These are phyloP conservation scores for Cotesia congregata DNA, from an alignment of 2,888 invertebrate species.

Conservation along the genomic window DNA sequence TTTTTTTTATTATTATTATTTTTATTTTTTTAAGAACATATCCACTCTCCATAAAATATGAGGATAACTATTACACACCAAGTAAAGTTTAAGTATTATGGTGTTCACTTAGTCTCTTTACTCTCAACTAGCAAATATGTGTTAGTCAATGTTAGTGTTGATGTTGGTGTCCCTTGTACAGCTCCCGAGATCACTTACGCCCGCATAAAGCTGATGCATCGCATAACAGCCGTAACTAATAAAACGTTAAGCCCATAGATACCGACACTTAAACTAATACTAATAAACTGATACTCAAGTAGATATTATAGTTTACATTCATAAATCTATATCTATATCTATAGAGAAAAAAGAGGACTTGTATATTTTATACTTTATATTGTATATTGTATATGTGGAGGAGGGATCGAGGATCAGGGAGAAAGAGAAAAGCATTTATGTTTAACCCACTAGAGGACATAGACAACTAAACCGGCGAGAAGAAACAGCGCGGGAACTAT, in stretches of 20 bases:
- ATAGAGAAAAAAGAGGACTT: too few relatives aligned
- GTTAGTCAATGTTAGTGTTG: neutral
- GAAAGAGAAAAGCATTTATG: constrained; percentile 32
- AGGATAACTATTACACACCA: neutral
- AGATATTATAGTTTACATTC: neutral
- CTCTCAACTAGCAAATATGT: constrained; percentile 27
- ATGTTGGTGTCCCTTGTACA: constrained; percentile 51
- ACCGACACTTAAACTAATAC: neutral
- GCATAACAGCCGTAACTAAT: constrained; percentile 24
- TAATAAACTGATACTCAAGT: neutral
- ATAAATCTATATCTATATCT: too few relatives aligned
- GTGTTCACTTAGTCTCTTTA: constrained; percentile 7
- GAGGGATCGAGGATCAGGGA: neutral
- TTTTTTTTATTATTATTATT: too few relatives aligned
- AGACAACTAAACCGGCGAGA: constrained; percentile 20
- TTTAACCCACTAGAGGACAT: constrained; percentile 32
- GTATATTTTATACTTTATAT: too few relatives aligned
- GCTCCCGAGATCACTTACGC: constrained; percentile 43
- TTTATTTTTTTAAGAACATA: neutral
- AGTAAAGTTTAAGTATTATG: neutral
- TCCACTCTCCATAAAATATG: neutral
- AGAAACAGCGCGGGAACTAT: constrained; percentile 19
- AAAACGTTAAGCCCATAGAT: too few relatives aligned
- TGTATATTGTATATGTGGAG: constrained; percentile 3
- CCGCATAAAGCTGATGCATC: constrained; percentile 34